Percentiles rank a stretch among this genome's conserved stretches.
Evolutionary conservation across 2,113 vertebrate genomes (phyloP).

Genomic region (Carassius auratus): DNA sequence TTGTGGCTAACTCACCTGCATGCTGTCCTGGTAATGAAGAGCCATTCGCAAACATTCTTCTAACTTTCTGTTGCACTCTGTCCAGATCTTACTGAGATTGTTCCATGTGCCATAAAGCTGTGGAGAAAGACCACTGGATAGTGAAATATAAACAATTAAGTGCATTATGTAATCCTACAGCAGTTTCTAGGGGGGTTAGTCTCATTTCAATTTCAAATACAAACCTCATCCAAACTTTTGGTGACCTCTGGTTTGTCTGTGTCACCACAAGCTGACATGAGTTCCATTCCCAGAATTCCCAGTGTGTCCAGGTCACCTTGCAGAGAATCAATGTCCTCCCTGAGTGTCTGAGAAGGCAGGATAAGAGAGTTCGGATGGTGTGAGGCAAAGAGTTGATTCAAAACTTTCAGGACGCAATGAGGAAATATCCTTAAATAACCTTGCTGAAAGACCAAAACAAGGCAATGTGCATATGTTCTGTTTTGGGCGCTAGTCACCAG

Average conservation of each 20-base stretch:
- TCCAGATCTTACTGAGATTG: constrained; percentile 83
- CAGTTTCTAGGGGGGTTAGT: not conserved
- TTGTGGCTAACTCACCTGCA: constrained; percentile 76
- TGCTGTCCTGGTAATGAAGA: constrained; percentile 78
- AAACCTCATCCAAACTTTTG: constrained; percentile 81
- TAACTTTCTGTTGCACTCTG: constrained; percentile 76
- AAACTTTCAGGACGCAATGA: not conserved
- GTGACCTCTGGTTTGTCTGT: constrained; percentile 80
- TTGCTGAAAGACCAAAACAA: not conserved
- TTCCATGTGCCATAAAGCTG: constrained; percentile 87
- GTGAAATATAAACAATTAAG: not conserved
- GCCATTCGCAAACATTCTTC: constrained; percentile 81
- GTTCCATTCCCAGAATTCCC: constrained; percentile 78
- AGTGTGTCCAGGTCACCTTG: constrained; percentile 80
- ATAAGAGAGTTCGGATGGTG: not conserved
- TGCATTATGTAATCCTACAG: not conserved
- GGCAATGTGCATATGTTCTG: not conserved
- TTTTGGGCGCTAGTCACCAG: not conserved
- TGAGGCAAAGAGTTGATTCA: not conserved
- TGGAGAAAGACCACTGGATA: not conserved
- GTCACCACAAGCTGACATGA: constrained; percentile 80
- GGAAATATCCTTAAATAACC: not conserved
- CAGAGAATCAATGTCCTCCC: constrained; percentile 79
- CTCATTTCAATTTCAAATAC: not conserved
- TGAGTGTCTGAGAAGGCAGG: constrained; percentile 68